Evolutionary conservation across 2,888 invertebrate genomes (phyloP), one percentile per base, ranked within the genome.

Genomic region (Sialis lutaria): DNA sequence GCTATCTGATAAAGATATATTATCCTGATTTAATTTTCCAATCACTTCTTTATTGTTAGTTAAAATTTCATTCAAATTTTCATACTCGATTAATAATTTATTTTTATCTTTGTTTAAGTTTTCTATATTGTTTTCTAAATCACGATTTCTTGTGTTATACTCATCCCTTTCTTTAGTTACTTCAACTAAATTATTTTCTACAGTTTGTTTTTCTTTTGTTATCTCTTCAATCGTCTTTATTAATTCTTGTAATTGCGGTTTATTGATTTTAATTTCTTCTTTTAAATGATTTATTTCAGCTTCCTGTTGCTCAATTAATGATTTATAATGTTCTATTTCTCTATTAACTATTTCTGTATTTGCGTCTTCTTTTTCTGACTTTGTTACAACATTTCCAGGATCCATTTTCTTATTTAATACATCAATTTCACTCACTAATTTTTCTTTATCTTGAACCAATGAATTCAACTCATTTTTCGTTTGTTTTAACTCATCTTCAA

Each of bases 401-500:
- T 50, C 4, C 8, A 37, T 10, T 37, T 37, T 37, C 12, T 37
- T n/a, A n/a, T 10, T 37, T 37, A 37, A 37, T 6, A 37, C 37
- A 37, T 37, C 12, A 37, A 10, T n/a, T 8, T 37, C 37, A 37
- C 12, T 12, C 37, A 37, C 12, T 10, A 37, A 10, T 6, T 37
- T 37, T 37, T 37, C 37, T 6, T 10, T 7, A 10, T 37, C 12
- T 37, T 37, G 10, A 37, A 12, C 7, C 12, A 37, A 37, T 44
- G 53, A 53, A 22, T 51, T 46, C 47, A 53, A 52, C 42, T 55
- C 52, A 35, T 54, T 45, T 40, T 64, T 67, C 33, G 75, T 55
- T 48, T 64, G 53, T 53, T 69, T 60, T 52, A 69, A 64, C 54
- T 63, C 64, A 48, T 55, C 64, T 56, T 72, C 64, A 33, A 77